These are phyloP conservation scores for Drosophila diplacantha DNA, from an alignment of 2,888 invertebrate species.

Conservation along the genomic window DNA sequence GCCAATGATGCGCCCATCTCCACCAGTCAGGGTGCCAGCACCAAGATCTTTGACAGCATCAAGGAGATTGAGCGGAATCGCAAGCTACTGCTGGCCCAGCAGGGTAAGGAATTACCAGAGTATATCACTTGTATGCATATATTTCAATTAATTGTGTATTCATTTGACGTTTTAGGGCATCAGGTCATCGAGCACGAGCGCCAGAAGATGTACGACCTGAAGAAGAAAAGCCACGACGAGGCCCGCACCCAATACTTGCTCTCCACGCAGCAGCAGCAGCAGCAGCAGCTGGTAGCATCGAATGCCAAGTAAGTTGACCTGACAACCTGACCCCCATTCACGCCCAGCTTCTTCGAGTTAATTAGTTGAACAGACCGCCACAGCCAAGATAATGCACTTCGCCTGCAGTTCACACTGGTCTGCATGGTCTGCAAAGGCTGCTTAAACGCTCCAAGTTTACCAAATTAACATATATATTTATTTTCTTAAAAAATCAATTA, in stretches of 20 bases:
- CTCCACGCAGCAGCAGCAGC: conserved; percentile 53
- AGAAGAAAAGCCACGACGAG: conserved; percentile 91
- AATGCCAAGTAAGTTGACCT: conserved; percentile 54
- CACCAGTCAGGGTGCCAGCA: conserved; percentile 83
- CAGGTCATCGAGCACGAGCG: conserved; percentile 95
- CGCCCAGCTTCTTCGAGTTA: conserved; percentile 13
- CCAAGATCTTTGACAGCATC: conserved; percentile 89
- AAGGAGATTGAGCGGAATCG: conserved; percentile 93
- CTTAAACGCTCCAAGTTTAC: neutral
- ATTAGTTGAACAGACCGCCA: conserved; percentile 20
- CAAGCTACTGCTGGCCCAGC: conserved; percentile 90
- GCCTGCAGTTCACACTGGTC: conserved; percentile 13
- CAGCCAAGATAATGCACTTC: conserved; percentile 15
- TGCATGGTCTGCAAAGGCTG: neutral
- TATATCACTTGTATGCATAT: neutral
- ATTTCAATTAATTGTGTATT: neutral
- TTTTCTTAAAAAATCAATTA: neutral
- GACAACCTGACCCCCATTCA: conserved; percentile 18
- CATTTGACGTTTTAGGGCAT: conserved; percentile 81
- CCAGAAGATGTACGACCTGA: conserved; percentile 90
- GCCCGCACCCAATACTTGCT: conserved; percentile 94
- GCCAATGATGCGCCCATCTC: conserved; percentile 89
- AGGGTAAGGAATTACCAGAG: conserved; percentile 82
- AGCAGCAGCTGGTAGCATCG: conserved; percentile 17
- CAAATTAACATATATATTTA: neutral